Base-by-base conservation (phyloP, 2,113 vertebrate species). In the Chrysemys picta region DNA sequence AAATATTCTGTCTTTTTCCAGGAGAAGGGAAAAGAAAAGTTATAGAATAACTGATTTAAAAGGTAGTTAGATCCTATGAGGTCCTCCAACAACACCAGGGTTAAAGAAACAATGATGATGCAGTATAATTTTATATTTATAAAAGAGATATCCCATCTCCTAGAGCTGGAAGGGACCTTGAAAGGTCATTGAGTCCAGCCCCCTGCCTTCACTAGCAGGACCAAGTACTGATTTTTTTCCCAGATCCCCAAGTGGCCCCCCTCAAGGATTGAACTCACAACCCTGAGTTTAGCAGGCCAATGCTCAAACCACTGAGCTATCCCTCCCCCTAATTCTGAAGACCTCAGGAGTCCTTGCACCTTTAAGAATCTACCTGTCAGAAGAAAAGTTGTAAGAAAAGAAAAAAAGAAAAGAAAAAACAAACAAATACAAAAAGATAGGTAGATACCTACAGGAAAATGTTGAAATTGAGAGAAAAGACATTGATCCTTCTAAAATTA, bases 11-110 rank as follows among this genome's bases (percentile, higher is more conserved):
- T 27, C 49, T n/a, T n/a, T 22, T 31, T 3, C 47, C 49, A 78
- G 47, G 53, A 49, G 0, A 38, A 0, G 2, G 47, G 72, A 38
- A 5, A 8, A 25, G 10, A 13, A 31, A 52, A 81, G 25, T 29
- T 38, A 47, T 38, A 81, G 25, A 29, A 19, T 45, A 80, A 80
- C 49, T 52, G 6, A 49, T 52, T 80, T 80, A 49, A 49, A 80
- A 14, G 42, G 24, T 31, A 53, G 50, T 80, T 80, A 35, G 29
- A 53, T 80, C 50, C 45, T 52, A 21, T 52, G 22, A 52, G 29
- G 29, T n/a, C 47, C 80, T 81, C 50, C 31, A 53, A 35, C 4
- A 35, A 24, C 29, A 35, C 5, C 16, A 35, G 27, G 27, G 10
- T 17, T 52, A 35, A 81, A 81, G 35, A 52, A n/a, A 53, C 27